These are phyloP conservation scores for Sciurus vulgaris DNA, from an alignment of 2,797 vertebrate genomes.

Conservation along the genomic window DNA sequence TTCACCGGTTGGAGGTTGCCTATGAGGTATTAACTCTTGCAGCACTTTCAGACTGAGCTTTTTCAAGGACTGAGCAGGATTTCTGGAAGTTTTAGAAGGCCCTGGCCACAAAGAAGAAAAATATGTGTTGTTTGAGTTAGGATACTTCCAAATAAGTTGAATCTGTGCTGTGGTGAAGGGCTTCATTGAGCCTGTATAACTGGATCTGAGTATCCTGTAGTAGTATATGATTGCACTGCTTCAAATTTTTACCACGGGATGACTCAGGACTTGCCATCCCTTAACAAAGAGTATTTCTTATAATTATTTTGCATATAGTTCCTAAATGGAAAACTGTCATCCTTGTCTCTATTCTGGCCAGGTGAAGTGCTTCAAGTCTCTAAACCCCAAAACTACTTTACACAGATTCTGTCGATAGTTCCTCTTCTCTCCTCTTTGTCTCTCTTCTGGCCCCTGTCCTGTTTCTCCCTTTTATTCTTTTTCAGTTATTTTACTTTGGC, in stretches of 20 bases:
- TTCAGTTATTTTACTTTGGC: neutral
- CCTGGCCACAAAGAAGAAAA: neutral
- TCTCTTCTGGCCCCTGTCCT: neutral
- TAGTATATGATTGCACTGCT: neutral
- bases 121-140: neutral
- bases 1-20: neutral
- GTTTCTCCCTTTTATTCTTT: neutral
- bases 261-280: too few species aligned
- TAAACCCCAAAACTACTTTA: neutral
- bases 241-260: neutral
- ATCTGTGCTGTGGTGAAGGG: neutral
- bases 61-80: neutral
- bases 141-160: neutral
- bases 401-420: neutral
- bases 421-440: neutral
- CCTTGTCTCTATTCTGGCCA: neutral
- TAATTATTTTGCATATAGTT: neutral
- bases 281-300: neutral
- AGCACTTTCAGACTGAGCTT: neutral
- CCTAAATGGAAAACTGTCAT: neutral
- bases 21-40: neutral
- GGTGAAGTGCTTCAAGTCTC: neutral
- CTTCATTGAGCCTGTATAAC: too few species aligned
- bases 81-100: neutral
- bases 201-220: neutral